Evolutionary conservation across 2,888 invertebrate species (phyloP), one percentile per base, ranked within the genome.

Genomic region (Thera britannica): DNA sequence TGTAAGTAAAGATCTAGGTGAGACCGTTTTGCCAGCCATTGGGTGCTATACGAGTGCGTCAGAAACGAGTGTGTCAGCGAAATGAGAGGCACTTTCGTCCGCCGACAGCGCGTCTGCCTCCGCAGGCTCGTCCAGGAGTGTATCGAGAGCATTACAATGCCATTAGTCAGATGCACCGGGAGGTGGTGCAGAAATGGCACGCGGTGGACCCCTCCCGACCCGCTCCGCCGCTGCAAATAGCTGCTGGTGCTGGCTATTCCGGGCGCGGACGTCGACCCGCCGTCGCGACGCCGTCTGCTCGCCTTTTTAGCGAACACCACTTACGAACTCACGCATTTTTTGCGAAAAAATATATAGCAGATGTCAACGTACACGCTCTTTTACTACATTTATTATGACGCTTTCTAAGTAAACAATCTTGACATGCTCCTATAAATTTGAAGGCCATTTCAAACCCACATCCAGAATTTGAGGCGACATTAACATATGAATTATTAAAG

Each of bases 141-240:
- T 90, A 93, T 92, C 84, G 88, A 89, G 92, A 90, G 87, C 91
- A 92, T 93, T 93, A 92, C 91, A 92, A 92, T 92, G 91, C 84
- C 90, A 93, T 93, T 93, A 93, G 90, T 93, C 93, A 93, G 92
- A 92, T 93, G 93, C 93, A 92, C 91, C 88, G 92, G 90, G 89
- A 91, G 87, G 81, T 90, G 90, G 84, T 92, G 93, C 92, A 92
- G 90, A 93, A 92, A 92, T 92, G 93, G 92, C 93, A 92, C 92
- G 93, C 92, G 88, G 83, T 82, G 86, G 78, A 82, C 78, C 71
- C 77, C 87, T 88, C 85, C 88, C 85, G 83, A 83, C 89, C 85
- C 89, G 85, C 86, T 79, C 81, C 78, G 77, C 80, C 87, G 90
- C 90, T 89, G 93, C 93, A 92, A 93, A 93, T 92, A 92, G 90